Percentiles rank a stretch among this genome's conserved stretches.
phyloP scores from a whole-genome alignment of 2,113 vertebrate species.

The Calonectris borealis region DNA sequence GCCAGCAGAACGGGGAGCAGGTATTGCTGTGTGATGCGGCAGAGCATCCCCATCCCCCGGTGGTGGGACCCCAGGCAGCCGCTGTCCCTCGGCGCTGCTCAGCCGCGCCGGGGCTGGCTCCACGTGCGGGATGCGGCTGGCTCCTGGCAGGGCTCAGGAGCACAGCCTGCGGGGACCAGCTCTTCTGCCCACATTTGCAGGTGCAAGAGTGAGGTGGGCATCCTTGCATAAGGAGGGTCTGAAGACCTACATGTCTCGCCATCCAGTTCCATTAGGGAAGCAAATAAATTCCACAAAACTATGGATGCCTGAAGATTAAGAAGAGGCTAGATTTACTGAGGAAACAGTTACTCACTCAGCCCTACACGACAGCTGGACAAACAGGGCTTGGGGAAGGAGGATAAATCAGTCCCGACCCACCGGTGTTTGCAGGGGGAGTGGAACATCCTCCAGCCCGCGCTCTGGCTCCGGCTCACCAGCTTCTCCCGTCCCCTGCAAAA shows the following conservation, averaged over 20 bases:
- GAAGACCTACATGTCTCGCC: neutral
- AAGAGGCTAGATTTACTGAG: neutral
- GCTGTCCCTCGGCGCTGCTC: neutral
- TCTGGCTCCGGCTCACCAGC: neutral
- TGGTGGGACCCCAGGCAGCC: neutral
- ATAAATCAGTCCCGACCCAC: neutral
- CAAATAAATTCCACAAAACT: neutral
- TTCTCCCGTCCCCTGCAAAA: neutral
- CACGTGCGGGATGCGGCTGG: neutral
- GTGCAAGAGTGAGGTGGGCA: neutral
- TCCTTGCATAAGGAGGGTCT: neutral
- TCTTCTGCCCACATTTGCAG: fast-evolving
- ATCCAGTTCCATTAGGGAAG: no score
- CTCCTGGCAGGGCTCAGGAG: neutral
- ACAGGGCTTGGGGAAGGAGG: neutral
- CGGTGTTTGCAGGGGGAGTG: neutral
- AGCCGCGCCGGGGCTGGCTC: neutral
- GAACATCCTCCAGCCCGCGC: neutral
- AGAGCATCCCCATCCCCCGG: neutral
- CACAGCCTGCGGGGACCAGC: fast-evolving
- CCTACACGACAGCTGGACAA: neutral
- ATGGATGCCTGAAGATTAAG: neutral
- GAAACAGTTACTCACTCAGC: neutral
- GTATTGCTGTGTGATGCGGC: fast-evolving
- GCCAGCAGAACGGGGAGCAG: fast-evolving